phyloP scores from a whole-genome alignment of 2,888 invertebrate genomes.

The Antitype chi region DNA sequence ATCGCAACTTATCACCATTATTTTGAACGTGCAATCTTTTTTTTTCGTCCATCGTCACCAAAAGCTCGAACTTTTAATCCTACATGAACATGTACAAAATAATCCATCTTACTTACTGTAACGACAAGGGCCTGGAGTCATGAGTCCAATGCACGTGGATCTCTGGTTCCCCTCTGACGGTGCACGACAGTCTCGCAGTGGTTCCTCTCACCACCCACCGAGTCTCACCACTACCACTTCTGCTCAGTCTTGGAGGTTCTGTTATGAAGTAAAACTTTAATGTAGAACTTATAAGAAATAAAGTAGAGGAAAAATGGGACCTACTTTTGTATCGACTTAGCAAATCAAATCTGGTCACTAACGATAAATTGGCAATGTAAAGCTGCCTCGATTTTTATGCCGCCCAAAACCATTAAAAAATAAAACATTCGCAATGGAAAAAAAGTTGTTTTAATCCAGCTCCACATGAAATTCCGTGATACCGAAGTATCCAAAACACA shows the following conservation, averaged over 20 bases:
- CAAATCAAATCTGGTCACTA: not conserved
- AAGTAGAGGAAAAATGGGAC: not conserved
- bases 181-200: constrained; percentile 91
- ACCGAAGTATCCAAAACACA: not conserved
- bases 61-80: not conserved
- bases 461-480: not conserved
- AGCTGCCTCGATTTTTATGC: not conserved
- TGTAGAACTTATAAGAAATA: not conserved
- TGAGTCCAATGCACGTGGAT: constrained; percentile 91
- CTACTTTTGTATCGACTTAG: not conserved
- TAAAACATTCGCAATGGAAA: not conserved
- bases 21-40: not conserved
- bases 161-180: constrained; percentile 92
- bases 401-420: not conserved
- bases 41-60: not conserved
- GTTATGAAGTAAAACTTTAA: constrained; percentile 1
- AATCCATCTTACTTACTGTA: constrained; percentile 80
- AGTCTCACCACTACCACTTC: constrained; percentile 84
- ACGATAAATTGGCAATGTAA: not conserved
- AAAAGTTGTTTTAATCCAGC: not conserved
- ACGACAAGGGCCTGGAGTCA: constrained; percentile 84
- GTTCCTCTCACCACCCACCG: constrained; percentile 87
- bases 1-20: not conserved
- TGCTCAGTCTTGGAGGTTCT: constrained; percentile 85
- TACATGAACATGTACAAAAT: not conserved